phyloP scores from a whole-genome alignment of 2,797 vertebrate species.

The Centroberyx gerrardi region DNA sequence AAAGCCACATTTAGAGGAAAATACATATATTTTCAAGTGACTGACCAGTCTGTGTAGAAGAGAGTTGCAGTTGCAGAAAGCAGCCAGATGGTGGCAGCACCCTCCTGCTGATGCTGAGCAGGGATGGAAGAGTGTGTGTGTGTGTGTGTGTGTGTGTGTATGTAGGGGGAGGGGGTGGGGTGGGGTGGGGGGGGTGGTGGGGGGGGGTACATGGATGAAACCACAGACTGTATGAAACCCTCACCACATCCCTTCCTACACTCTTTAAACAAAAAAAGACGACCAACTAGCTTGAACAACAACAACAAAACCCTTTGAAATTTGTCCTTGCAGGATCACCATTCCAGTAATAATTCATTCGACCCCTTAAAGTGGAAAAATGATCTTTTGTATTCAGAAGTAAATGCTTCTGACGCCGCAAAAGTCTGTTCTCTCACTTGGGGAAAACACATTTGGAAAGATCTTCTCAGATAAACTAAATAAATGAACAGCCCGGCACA shows the following conservation, averaged over 20 bases:
- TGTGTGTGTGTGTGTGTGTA: neutral
- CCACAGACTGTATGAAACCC: neutral
- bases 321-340: no score
- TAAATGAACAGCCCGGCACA: no score
- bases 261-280: neutral
- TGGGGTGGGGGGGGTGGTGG: neutral
- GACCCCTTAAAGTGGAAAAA: neutral
- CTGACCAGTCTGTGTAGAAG: neutral
- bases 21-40: no score
- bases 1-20: no score
- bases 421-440: neutral
- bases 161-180: no score
- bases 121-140: neutral
- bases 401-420: neutral
- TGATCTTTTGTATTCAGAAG: neutral
- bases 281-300: no score
- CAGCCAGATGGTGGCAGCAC: conserved; percentile 79
- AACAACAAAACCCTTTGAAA: no score
- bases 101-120: conserved; percentile 29
- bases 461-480: no score
- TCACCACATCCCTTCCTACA: neutral
- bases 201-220: neutral
- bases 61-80: conserved; percentile 40
- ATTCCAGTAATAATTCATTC: neutral
- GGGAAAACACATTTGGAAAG: no score